Conservation (phyloP, 2,888 invertebrate genomes). For the Acanthosepion pharaonis region DNA sequence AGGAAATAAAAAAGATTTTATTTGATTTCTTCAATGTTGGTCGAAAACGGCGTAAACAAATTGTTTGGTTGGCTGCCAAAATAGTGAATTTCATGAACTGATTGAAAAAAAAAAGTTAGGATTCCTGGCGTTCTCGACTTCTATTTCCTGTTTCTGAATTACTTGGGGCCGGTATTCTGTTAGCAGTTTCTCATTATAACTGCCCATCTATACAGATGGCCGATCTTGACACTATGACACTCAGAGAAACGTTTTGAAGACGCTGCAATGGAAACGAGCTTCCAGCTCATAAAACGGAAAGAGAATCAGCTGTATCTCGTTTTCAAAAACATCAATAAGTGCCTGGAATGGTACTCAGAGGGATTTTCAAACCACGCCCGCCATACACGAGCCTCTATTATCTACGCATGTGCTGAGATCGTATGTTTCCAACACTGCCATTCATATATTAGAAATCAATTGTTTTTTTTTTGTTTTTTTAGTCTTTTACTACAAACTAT, state of each 20-base stretch:
- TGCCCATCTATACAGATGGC: not conserved
- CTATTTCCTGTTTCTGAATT: not conserved
- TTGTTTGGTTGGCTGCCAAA: not conserved
- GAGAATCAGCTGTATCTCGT: not conserved
- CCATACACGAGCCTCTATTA: not conserved
- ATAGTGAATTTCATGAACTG: not conserved
- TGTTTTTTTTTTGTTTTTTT: not conserved
- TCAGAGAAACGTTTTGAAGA: not conserved
- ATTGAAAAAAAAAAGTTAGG: not conserved
- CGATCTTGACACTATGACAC: not conserved
- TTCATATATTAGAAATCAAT: too few species aligned
- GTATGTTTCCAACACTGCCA: not conserved
- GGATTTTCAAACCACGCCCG: not conserved
- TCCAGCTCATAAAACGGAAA: not conserved
- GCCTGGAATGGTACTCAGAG: not conserved
- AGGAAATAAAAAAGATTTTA: not conserved
- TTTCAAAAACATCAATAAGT: not conserved
- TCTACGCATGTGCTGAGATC: not conserved
- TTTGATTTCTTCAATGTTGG: not conserved
- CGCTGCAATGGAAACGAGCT: not conserved
- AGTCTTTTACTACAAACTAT: not conserved
- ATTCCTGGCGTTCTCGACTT: not conserved
- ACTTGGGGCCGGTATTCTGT: not conserved
- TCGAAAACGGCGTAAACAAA: constrained; percentile 17
- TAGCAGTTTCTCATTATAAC: not conserved